Conservation (phyloP, 2,888 invertebrate genomes). For the Lasioglossum villosulum region DNA sequence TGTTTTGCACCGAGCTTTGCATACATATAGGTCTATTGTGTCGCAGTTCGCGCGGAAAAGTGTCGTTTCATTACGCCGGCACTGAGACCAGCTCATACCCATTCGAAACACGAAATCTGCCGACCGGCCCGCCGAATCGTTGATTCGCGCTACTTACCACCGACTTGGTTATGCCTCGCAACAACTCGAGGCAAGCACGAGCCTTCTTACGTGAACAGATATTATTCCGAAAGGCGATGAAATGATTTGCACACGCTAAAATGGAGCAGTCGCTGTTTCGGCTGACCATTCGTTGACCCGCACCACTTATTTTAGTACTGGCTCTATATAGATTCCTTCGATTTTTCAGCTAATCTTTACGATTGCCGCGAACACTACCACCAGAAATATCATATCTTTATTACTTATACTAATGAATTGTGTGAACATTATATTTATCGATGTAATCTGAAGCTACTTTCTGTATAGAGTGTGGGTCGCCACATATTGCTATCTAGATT, state of each 20-base stretch:
- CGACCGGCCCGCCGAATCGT: neutral
- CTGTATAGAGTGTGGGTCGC: no score
- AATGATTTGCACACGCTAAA: neutral
- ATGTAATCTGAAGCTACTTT: neutral
- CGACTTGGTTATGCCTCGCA: neutral
- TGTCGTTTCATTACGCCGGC: slow-evolving; percentile 7
- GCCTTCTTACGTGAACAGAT: neutral
- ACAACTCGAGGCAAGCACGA: neutral
- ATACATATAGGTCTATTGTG: neutral
- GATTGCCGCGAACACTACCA: neutral
- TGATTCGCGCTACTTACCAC: neutral
- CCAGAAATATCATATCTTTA: neutral
- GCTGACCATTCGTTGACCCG: neutral
- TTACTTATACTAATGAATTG: neutral
- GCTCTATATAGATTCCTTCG: neutral
- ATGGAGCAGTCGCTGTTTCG: neutral
- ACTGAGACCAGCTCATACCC: neutral
- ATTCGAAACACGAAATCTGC: neutral
- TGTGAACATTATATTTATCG: neutral
- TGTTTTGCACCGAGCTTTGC: neutral
- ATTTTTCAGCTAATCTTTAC: neutral
- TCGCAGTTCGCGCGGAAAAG: neutral
- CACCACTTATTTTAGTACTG: neutral
- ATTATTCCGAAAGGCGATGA: no score
- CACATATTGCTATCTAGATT: no score